phyloP scores from a whole-genome alignment of 23 tunicate species.

The Phallusia fumigata region DNA sequence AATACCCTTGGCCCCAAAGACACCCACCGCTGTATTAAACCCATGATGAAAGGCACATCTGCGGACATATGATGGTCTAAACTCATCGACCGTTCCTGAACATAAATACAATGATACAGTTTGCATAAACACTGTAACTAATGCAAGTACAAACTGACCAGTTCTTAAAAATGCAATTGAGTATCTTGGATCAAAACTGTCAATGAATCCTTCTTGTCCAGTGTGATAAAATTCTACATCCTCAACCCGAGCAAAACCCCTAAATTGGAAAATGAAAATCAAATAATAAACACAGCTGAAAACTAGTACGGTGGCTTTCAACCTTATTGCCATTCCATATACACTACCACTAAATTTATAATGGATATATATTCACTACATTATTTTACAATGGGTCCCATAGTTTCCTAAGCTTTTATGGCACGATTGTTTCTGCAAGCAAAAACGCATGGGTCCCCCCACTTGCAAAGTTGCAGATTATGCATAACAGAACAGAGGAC shows the following conservation, averaged over 20 bases:
- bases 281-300: too few species aligned
- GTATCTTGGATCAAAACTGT: slow-evolving; percentile 73
- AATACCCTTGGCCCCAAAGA: slow-evolving; percentile 63
- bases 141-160: slow-evolving; percentile 16
- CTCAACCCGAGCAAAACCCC: slow-evolving; percentile 38
- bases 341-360: too few species aligned
- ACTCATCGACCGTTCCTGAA: slow-evolving; percentile 11
- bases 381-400: too few species aligned
- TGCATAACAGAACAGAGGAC: too few species aligned
- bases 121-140: not conserved
- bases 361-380: too few species aligned
- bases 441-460: too few species aligned
- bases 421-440: too few species aligned
- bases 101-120: too few species aligned
- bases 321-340: too few species aligned
- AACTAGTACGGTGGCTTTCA: too few species aligned
- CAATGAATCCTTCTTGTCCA: slow-evolving; percentile 93
- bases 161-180: slow-evolving; percentile 60
- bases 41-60: slow-evolving; percentile 59
- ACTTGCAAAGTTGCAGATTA: too few species aligned
- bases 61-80: slow-evolving; percentile 50
- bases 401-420: too few species aligned
- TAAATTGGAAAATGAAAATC: slow-evolving; percentile 4
- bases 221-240: slow-evolving; percentile 74
- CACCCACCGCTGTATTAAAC: slow-evolving; percentile 73